Conservation (phyloP, 2,888 invertebrate genomes). For the Blera fallax region DNA sequence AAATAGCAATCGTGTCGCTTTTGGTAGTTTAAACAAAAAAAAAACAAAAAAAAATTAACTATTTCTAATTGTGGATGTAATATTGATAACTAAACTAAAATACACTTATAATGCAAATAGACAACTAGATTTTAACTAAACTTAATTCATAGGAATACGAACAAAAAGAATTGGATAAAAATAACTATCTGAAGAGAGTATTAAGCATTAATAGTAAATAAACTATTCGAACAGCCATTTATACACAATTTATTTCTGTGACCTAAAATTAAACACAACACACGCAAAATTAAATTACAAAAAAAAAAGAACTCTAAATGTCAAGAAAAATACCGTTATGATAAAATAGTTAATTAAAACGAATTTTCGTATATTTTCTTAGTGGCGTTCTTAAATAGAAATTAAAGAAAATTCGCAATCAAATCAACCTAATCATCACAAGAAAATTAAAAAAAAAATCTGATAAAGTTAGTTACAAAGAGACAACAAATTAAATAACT, state of each 20-base stretch:
- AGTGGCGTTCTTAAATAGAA: conserved; percentile 23
- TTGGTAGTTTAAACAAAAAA: conserved; percentile 21
- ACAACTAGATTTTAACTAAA: conserved; percentile 16
- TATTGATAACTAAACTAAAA: conserved; percentile 6
- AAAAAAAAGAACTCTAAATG: conserved; percentile 13
- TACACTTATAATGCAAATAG: conserved; percentile 9
- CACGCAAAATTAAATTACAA: not conserved
- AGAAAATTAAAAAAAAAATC: not conserved
- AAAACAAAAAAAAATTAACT: not conserved
- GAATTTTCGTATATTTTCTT: conserved; percentile 35
- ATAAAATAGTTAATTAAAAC: conserved; percentile 1
- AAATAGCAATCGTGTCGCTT: conserved; percentile 35
- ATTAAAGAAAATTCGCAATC: not conserved
- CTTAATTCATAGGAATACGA: conserved; percentile 6
- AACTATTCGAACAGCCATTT: conserved; percentile 3
- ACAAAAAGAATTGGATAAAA: not conserved
- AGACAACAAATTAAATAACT: not conserved
- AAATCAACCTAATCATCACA: conserved; percentile 5
- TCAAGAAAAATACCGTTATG: not conserved
- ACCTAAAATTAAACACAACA: not conserved
- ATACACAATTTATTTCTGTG: not conserved
- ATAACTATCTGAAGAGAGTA: not conserved
- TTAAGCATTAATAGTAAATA: not conserved
- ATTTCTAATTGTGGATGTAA: conserved; percentile 22
- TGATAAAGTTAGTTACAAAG: not conserved